phyloP scores from a whole-genome alignment of 2,113 vertebrate species.

The Laticauda laticaudata region DNA sequence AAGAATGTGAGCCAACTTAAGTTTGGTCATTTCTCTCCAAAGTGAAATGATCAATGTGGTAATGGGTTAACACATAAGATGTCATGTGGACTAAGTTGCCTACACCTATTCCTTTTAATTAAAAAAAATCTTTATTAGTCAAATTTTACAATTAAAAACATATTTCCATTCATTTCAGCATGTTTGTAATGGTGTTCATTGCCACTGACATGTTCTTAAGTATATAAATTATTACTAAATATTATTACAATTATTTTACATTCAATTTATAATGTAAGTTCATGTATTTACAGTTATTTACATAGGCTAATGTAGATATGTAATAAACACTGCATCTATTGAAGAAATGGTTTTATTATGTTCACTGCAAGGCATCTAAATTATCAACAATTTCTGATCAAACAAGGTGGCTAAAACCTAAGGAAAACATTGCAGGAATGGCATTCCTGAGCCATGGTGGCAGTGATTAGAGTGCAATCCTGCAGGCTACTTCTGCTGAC shows the following conservation, averaged over 20 bases:
- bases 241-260: no score
- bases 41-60: neutral
- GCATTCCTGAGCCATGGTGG: neutral
- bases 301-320: neutral
- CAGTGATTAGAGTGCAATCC: no score
- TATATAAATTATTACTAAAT: no score
- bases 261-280: no score
- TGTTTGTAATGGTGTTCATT: no score
- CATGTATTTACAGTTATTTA: no score
- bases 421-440: neutral
- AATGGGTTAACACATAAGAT: neutral
- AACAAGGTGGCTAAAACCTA: neutral
- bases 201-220: no score
- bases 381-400: neutral
- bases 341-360: neutral
- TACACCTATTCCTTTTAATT: neutral
- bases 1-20: neutral
- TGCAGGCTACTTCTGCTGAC: no score
- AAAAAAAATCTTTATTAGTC: no score
- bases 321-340: neutral
- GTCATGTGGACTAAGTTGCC: neutral
- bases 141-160: no score
- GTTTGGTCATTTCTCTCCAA: neutral
- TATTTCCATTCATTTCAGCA: no score
- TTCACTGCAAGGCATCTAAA: neutral